Base-by-base conservation (phyloP, 2,888 invertebrate genomes). In the Eupithecia centaureata region DNA sequence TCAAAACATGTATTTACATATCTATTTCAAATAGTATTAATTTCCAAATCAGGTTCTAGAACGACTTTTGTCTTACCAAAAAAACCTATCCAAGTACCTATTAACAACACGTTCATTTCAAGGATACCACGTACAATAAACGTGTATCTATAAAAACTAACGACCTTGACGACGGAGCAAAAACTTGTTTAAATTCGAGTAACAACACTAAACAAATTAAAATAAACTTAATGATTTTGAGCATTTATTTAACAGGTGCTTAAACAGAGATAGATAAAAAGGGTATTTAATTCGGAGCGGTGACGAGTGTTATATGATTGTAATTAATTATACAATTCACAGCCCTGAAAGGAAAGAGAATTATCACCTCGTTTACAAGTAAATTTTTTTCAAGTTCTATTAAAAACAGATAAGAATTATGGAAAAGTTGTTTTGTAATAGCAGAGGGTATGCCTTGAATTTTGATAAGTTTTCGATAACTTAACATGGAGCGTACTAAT, bases 131-230 rank as follows among this genome's bases (percentile, higher is more conserved):
- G 76, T 72, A 73, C 72, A 65, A 52, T 70, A 67, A 71, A 68
- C 74, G 70, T 71, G 69, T 67, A 70, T 57, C 38, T 72, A 78
- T 76, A 66, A 71, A 77, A 72, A 72, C 67, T 62, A 66, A 68
- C 72, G 79, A 78, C 83, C 82, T 82, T 81, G 81, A 70, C 72
- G 57, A 32, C 57, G 70, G 68, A 70, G 73, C 73, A 78, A 80
- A 79, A 82, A 81, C 81, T 79, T 77, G 81, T 81, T 80, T 76
- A 77, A 77, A 78, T 47, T 47, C 42, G 42, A 18, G 42, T 74
- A 79, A 79, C 76, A 79, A 78, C 73, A 72, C 62, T 69, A 73
- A 72, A 71, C 68, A 78, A 74, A 73, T 76, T 74, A 73, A 64
- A 74, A 68, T 69, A 60, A 68, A 73, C 61, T 71, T 65, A 73